Conservation (phyloP, 2,797 vertebrate genomes). For the Cyclopterus lumpus region DNA sequence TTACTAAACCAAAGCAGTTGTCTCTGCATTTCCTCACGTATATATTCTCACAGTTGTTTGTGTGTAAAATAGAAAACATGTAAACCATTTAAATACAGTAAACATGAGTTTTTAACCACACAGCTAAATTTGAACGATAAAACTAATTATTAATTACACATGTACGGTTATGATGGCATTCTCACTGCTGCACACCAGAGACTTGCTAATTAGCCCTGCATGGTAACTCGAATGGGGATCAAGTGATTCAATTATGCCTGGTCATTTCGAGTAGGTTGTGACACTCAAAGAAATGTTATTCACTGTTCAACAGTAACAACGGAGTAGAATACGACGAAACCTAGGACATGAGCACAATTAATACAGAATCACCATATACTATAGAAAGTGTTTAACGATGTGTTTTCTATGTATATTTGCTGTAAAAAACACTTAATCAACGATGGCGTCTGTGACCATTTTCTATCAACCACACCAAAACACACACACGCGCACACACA, state of each 20-base stretch:
- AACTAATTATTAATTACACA: no score
- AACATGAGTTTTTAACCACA: background rate
- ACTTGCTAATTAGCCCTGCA: no score
- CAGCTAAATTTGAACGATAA: no score
- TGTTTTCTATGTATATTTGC: background rate
- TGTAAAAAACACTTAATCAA: background rate
- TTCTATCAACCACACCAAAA: background rate
- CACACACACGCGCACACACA: background rate
- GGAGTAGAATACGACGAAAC: no score
- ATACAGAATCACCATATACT: background rate
- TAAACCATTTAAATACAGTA: background rate
- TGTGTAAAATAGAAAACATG: background rate
- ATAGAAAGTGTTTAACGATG: background rate
- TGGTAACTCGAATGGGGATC: no score
- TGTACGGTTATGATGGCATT: no score
- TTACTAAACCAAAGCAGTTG: conserved; percentile 32
- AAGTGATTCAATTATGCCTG: no score
- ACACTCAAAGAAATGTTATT: no score
- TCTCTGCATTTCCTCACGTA: conserved; percentile 18
- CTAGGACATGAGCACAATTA: no score
- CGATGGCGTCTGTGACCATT: background rate
- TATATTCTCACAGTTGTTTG: background rate
- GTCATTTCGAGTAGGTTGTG: no score
- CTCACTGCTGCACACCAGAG: no score
- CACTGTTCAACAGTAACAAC: background rate